Evolutionary conservation across 1,140 invertebrate genomes (phyloP).

Genomic region (Pachyrhynchus sulphureomaculatus): DNA sequence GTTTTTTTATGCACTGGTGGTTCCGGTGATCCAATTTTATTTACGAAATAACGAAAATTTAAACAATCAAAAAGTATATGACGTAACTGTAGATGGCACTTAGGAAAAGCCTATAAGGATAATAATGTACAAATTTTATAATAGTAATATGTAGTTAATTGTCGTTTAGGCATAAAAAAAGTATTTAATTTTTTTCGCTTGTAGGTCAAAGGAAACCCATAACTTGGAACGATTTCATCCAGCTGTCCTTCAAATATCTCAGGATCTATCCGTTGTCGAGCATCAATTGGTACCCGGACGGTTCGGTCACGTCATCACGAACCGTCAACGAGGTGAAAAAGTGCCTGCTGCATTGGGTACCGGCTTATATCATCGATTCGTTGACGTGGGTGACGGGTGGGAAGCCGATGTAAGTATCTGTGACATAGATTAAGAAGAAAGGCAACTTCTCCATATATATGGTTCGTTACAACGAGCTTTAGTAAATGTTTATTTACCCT

Average conservation of each 20-base stretch:
- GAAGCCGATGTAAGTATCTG: conserved; percentile 72
- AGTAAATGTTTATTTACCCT: too few species aligned
- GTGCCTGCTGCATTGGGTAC: conserved; percentile 68
- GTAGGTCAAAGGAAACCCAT: conserved; percentile 81
- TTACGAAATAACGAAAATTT: too few species aligned
- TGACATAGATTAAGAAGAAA: not conserved
- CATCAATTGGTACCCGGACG: conserved; percentile 68
- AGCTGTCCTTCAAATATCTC: conserved; percentile 70
- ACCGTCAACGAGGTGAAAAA: conserved; percentile 60
- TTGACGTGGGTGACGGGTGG: conserved; percentile 64
- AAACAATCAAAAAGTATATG: too few species aligned
- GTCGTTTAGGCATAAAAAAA: too few species aligned
- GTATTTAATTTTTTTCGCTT: too few species aligned
- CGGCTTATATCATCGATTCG: conserved; percentile 71
- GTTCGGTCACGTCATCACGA: conserved; percentile 60
- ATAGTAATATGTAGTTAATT: too few species aligned
- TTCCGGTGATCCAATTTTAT: too few species aligned
- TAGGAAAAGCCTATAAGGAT: too few species aligned
- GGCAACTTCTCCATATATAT: not conserved
- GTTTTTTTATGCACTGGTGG: too few species aligned
- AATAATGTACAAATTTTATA: too few species aligned
- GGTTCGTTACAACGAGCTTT: not conserved
- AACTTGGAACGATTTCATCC: conserved; percentile 77
- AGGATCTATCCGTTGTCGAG: conserved; percentile 73
- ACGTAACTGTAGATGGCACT: too few species aligned